Percentiles rank a stretch among this genome's conserved stretches.
phyloP scores from a whole-genome alignment of 2,888 invertebrate species.

The Andrena dorsata region DNA sequence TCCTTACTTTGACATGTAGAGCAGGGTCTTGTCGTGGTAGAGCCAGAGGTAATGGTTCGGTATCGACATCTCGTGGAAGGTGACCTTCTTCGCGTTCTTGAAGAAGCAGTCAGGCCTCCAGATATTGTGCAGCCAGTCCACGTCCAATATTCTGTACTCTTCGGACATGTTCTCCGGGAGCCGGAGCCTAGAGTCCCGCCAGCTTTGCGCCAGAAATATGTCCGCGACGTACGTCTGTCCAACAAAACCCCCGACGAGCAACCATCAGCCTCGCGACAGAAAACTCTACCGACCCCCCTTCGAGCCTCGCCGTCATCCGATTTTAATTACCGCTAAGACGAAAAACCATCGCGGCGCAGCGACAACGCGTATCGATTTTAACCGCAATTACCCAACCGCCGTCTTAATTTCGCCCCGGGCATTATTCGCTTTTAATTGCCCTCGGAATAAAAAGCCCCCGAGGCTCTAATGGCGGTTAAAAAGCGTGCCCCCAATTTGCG shows the following conservation, averaged over 20 bases:
- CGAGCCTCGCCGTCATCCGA: neutral
- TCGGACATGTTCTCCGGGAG: constrained; percentile 97
- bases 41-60: constrained; percentile 97
- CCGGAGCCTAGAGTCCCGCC: constrained; percentile 95
- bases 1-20: constrained; percentile 96
- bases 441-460: neutral
- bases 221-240: constrained; percentile 96
- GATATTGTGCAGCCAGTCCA: constrained; percentile 95
- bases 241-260: neutral
- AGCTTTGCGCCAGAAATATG: constrained; percentile 96
- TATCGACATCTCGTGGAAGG: constrained; percentile 97
- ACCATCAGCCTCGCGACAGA: neutral
- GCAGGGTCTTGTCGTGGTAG: constrained; percentile 95
- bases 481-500: constrained; percentile 32
- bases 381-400: neutral
- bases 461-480: neutral
- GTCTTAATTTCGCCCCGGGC: neutral
- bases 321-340: neutral
- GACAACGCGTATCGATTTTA: neutral
- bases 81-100: constrained; percentile 96
- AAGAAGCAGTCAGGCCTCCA: constrained; percentile 98
- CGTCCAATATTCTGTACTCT: constrained; percentile 95
- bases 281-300: neutral
- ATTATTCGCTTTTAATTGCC: constrained; percentile 3
- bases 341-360: neutral